These are phyloP conservation scores for Otis tarda DNA, from an alignment of 2,113 vertebrate species.

Conservation along the genomic window DNA sequence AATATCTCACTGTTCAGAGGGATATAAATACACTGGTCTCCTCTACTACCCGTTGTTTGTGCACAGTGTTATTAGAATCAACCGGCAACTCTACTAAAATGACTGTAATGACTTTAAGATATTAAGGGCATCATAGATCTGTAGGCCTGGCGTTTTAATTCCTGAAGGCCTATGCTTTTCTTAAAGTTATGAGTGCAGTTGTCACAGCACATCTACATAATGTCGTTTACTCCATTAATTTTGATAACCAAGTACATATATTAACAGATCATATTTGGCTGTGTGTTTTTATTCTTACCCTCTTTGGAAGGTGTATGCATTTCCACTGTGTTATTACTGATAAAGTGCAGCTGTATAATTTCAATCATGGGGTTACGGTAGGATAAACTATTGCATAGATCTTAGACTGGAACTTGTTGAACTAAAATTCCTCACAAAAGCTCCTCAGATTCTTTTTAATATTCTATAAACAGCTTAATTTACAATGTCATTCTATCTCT, in stretches of 20 bases:
- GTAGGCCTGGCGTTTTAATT: neutral
- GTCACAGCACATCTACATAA: neutral
- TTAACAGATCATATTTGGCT: neutral
- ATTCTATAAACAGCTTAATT: conserved; percentile 18
- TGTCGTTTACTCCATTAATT: neutral
- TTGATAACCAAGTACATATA: neutral
- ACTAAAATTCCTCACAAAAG: conserved; percentile 7
- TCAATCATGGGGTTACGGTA: neutral
- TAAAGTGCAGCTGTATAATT: neutral
- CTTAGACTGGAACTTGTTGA: neutral
- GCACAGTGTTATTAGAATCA: neutral
- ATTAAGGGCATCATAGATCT: neutral
- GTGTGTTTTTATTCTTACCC: neutral
- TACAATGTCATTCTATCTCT: neutral
- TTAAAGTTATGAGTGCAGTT: neutral
- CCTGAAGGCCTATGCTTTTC: neutral
- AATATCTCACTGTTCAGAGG: neutral
- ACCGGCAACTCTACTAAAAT: neutral
- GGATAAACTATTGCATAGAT: conserved; percentile 10
- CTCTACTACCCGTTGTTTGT: neutral
- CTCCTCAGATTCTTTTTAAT: conserved; percentile 1
- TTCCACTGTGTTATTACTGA: neutral
- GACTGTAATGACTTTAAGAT: neutral
- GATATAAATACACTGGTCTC: neutral
- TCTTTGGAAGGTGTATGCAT: neutral